Conservation (phyloP, 2,113 vertebrate species). For the Macaca nemestrina region DNA sequence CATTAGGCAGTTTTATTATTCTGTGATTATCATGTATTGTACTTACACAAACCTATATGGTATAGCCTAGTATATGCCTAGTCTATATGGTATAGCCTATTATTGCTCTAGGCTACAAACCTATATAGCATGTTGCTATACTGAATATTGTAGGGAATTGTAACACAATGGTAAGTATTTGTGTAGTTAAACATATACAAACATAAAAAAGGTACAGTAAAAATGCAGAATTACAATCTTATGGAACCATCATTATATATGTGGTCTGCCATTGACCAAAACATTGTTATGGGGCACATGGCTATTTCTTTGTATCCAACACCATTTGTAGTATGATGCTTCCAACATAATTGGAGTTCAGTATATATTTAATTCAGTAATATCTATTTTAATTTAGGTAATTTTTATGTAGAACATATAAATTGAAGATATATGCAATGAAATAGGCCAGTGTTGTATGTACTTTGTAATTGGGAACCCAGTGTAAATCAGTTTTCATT, state of each 20-base stretch:
- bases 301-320: not conserved
- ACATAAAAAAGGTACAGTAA: not conserved
- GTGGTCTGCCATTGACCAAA: not conserved
- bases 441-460: not conserved
- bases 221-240: not conserved
- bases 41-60: not conserved
- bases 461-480: not conserved
- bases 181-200: not conserved
- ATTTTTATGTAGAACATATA: constrained; percentile 38
- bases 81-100: not conserved
- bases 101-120: not conserved
- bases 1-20: not conserved
- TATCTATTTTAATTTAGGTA: constrained; percentile 26
- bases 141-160: not conserved
- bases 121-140: not conserved
- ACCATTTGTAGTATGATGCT: not conserved
- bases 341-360: not conserved
- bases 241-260: not conserved
- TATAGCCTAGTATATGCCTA: not conserved
- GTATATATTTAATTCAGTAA: constrained; percentile 10
- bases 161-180: not conserved
- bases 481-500: constrained; percentile 47
- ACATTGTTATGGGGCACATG: not conserved
- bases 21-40: not conserved
- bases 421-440: constrained; percentile 2